A percentile compares a stretch with the other conserved stretches of the same genome.
phyloP scores from a whole-genome alignment of 1,140 invertebrate genomes.

The Orchesella cincta region DNA sequence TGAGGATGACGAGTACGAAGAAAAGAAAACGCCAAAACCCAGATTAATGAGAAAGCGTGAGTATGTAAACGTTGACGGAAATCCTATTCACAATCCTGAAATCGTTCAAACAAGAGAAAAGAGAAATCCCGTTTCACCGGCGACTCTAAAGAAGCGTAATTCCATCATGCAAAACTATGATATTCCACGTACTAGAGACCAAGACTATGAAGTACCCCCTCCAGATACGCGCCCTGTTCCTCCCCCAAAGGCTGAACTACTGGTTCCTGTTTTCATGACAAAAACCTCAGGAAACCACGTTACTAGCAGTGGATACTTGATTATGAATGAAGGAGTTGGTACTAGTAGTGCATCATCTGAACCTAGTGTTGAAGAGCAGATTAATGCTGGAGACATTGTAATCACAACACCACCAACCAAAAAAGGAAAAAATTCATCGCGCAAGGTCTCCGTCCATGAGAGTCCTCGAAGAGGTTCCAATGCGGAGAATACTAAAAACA shows the following conservation, averaged over 20 bases:
- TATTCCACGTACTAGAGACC: slow-evolving; percentile 18
- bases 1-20: not conserved
- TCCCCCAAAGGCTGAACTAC: not conserved
- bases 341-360: not conserved
- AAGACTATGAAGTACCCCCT: slow-evolving; percentile 37
- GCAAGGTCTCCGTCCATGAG: not conserved
- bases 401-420: not conserved
- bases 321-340: slow-evolving; percentile 18
- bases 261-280: not conserved
- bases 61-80: slow-evolving; percentile 5
- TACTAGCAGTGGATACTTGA: not conserved
- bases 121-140: not conserved
- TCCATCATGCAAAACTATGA: slow-evolving; percentile 33
- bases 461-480: not conserved
- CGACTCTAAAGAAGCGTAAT: not conserved
- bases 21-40: not conserved
- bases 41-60: not conserved
- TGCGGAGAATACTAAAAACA: not conserved
- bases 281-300: not conserved
- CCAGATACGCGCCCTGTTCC: slow-evolving; percentile 33
- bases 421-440: not conserved
- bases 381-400: not conserved
- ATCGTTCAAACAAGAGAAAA: not conserved
- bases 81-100: not conserved
- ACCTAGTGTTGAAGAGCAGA: no score